Evolutionary conservation across 2,797 vertebrate genomes (phyloP).

Genomic region (Hippocampus kuda): DNA sequence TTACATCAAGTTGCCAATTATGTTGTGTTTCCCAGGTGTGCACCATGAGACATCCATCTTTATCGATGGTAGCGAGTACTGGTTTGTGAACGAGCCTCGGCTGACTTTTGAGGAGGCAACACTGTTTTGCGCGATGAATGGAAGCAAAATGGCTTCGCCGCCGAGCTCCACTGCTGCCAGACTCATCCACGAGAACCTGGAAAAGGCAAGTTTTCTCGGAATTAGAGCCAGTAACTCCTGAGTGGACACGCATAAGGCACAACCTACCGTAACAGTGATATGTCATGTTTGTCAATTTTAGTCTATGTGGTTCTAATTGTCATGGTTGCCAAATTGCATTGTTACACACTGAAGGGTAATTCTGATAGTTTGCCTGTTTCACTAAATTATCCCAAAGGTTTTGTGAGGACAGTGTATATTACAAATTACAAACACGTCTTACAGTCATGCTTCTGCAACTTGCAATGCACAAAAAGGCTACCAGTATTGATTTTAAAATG

Average conservation of each 20-base stretch:
- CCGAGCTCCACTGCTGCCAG: constrained; percentile 48
- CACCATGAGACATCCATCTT: constrained; percentile 73
- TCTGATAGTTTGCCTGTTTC: not conserved
- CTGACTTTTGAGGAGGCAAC: constrained; percentile 76
- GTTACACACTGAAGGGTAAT: too few relatives aligned
- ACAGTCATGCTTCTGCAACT: not conserved
- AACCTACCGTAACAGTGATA: not conserved
- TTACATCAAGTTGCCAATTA: too few relatives aligned
- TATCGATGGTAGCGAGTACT: constrained; percentile 81
- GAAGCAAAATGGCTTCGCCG: constrained; percentile 74
- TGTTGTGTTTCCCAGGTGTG: constrained; percentile 45
- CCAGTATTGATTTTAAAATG: not conserved
- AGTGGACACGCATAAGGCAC: not conserved
- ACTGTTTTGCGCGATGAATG: constrained; percentile 72
- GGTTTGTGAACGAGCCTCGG: constrained; percentile 75
- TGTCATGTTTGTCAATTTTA: not conserved
- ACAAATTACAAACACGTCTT: not conserved
- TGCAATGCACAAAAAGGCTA: not conserved
- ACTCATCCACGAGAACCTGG: constrained; percentile 54
- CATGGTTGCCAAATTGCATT: too few relatives aligned
- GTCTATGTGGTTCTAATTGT: too few relatives aligned
- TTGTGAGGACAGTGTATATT: too few relatives aligned
- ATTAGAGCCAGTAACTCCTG: not conserved
- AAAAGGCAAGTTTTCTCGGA: constrained; percentile 26
- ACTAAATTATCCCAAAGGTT: too few relatives aligned